A percentile compares a stretch with the other conserved stretches of the same genome.
Conservation (phyloP, 1,140 invertebrate species). For the Calosoma granatense region DNA sequence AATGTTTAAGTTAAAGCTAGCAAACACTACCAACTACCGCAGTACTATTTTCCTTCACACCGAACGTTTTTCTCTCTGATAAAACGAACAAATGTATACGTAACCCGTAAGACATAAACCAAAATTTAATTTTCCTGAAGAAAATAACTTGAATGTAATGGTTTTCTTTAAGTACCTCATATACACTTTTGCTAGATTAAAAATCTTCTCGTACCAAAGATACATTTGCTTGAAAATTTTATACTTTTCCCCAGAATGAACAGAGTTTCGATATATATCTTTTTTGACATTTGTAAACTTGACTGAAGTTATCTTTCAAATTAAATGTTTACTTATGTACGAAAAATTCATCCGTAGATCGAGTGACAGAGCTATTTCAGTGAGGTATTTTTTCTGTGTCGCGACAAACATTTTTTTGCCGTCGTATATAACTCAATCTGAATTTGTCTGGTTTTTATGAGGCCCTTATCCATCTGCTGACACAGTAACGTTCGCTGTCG, state of each 20-base stretch:
- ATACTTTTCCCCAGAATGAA: too few species aligned
- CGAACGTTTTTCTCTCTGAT: too few species aligned
- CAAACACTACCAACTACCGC: too few species aligned
- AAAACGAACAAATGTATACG: slow-evolving; percentile 1
- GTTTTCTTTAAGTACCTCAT: slow-evolving; percentile 7
- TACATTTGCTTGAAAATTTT: too few species aligned
- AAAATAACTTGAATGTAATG: slow-evolving; percentile 6
- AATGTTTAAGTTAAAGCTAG: too few species aligned
- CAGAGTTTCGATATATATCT: too few species aligned
- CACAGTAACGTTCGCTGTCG: background rate
- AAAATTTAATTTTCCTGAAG: slow-evolving; percentile 3
- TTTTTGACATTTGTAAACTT: too few species aligned
- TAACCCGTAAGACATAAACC: slow-evolving; percentile 4
- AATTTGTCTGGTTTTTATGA: slow-evolving; percentile 6
- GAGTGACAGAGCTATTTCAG: too few species aligned
- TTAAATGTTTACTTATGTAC: too few species aligned
- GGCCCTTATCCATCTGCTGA: slow-evolving; percentile 4
- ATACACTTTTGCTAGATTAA: slow-evolving; percentile 6
- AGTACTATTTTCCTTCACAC: too few species aligned
- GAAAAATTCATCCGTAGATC: too few species aligned
- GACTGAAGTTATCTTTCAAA: too few species aligned
- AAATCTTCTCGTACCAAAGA: background rate
- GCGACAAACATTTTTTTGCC: background rate
- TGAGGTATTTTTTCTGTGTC: background rate
- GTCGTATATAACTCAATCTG: slow-evolving; percentile 5